These are phyloP conservation scores for Drosophila gaucha DNA, from an alignment of 2,888 invertebrate genomes.

Conservation along the genomic window DNA sequence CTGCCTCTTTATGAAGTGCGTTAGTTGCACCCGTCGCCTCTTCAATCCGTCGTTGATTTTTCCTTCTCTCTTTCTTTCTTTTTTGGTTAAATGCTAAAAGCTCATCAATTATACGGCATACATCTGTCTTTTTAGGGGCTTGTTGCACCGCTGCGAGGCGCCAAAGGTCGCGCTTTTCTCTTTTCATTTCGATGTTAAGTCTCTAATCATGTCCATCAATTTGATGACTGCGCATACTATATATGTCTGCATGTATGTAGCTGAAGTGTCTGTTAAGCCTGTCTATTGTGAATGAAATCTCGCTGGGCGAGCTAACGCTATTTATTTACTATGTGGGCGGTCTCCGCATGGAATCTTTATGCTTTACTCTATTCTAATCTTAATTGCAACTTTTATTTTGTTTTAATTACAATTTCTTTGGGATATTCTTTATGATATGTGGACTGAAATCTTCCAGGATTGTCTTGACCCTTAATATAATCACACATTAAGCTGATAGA, in stretches of 20 bases:
- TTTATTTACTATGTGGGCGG: slow-evolving; percentile 42
- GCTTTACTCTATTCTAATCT: slow-evolving; percentile 10
- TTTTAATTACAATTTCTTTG: slow-evolving; percentile 6
- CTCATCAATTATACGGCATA: slow-evolving; percentile 78
- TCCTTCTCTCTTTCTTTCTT: slow-evolving; percentile 15
- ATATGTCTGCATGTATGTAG: slow-evolving; percentile 5
- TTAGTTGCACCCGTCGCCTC: slow-evolving; percentile 41
- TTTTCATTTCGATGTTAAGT: slow-evolving; percentile 52
- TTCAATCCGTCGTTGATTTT: slow-evolving; percentile 20
- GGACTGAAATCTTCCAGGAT: neutral
- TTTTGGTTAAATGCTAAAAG: slow-evolving; percentile 74
- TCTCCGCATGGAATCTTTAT: slow-evolving; percentile 32
- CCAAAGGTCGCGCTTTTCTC: slow-evolving; percentile 77
- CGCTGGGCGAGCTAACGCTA: slow-evolving; percentile 3
- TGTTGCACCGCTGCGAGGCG: slow-evolving; percentile 54
- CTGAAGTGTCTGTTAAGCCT: neutral
- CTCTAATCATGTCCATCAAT: slow-evolving; percentile 81
- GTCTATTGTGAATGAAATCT: slow-evolving; percentile 13
- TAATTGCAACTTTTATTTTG: slow-evolving; percentile 5
- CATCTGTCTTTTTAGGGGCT: slow-evolving; percentile 63
- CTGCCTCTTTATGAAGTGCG: slow-evolving; percentile 20
- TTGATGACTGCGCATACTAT: slow-evolving; percentile 51
- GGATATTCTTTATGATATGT: neutral
- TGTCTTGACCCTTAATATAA: neutral
- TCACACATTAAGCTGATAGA: neutral